These are phyloP conservation scores for Drosophila silvestris DNA, from an alignment of 2,888 invertebrate species.

Conservation along the genomic window DNA sequence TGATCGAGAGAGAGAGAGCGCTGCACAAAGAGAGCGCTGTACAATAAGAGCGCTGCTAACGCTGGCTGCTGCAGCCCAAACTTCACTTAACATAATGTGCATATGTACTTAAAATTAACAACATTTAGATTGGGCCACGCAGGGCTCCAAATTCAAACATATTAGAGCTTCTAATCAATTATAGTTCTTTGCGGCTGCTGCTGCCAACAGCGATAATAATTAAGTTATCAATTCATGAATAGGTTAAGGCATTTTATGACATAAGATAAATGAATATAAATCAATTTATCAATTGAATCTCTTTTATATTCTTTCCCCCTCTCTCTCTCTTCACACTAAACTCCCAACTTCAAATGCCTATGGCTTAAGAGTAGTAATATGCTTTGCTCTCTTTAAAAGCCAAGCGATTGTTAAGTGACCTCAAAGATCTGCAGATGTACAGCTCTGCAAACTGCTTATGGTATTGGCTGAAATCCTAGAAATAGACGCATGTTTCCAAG, in stretches of 20 bases:
- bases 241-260: not conserved
- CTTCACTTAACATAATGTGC: too few species aligned
- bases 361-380: not conserved
- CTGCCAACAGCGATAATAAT: not conserved
- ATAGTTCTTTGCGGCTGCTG: too few species aligned
- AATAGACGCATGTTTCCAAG: conserved; percentile 2
- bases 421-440: not conserved
- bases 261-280: not conserved
- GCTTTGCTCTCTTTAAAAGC: not conserved
- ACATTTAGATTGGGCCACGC: too few species aligned
- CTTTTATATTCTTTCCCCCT: not conserved
- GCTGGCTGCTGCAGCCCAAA: too few species aligned
- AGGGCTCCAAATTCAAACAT: too few species aligned
- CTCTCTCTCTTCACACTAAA: not conserved
- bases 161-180: too few species aligned
- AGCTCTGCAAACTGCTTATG: conserved; percentile 3
- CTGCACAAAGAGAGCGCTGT: too few species aligned
- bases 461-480: not conserved
- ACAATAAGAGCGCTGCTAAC: too few species aligned
- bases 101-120: too few species aligned
- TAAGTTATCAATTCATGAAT: not conserved
- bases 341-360: not conserved
- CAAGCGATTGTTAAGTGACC: not conserved
- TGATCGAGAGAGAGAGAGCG: too few species aligned
- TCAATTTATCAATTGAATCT: not conserved